A percentile compares a stretch with the other conserved stretches of the same genome.
These are phyloP conservation scores for Hydroisotoma schaefferi DNA, from an alignment of 2,888 invertebrate species.

Conservation along the genomic window DNA sequence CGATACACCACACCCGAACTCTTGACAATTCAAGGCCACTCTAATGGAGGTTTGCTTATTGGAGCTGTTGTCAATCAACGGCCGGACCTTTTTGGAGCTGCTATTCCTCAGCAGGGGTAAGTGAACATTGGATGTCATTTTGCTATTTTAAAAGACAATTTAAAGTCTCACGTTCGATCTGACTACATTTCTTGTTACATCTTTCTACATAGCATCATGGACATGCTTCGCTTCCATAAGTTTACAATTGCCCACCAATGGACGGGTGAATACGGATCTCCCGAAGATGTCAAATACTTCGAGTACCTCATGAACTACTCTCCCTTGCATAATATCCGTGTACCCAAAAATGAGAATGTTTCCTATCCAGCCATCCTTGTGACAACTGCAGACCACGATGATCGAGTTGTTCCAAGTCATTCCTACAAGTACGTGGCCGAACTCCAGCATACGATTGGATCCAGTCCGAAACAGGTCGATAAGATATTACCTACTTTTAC, in stretches of 20 bases:
- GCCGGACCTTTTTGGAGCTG: slow-evolving; percentile 89
- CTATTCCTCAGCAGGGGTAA: slow-evolving; percentile 89
- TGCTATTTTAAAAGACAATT: not conserved
- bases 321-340: slow-evolving; percentile 58
- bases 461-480: slow-evolving; percentile 51
- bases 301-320: slow-evolving; percentile 55
- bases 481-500: too few species aligned
- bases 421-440: slow-evolving; percentile 60
- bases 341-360: slow-evolving; percentile 48
- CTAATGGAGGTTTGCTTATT: slow-evolving; percentile 82
- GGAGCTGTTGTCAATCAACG: slow-evolving; percentile 94
- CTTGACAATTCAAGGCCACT: slow-evolving; percentile 84
- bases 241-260: slow-evolving; percentile 58
- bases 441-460: slow-evolving; percentile 55
- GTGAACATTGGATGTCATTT: slow-evolving; percentile 47
- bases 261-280: slow-evolving; percentile 59
- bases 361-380: slow-evolving; percentile 58
- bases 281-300: slow-evolving; percentile 57
- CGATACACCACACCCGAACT: slow-evolving; percentile 71
- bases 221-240: slow-evolving; percentile 61
- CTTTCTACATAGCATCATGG: slow-evolving; percentile 53
- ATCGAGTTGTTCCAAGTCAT: slow-evolving; percentile 62
- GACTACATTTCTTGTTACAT: not conserved
- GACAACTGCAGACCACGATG: slow-evolving; percentile 60
- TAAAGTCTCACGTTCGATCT: not conserved